Evolutionary conservation across 2,888 invertebrate genomes (phyloP), one percentile per base, ranked within the genome.

Genomic region (Frankliniella intonsa): DNA sequence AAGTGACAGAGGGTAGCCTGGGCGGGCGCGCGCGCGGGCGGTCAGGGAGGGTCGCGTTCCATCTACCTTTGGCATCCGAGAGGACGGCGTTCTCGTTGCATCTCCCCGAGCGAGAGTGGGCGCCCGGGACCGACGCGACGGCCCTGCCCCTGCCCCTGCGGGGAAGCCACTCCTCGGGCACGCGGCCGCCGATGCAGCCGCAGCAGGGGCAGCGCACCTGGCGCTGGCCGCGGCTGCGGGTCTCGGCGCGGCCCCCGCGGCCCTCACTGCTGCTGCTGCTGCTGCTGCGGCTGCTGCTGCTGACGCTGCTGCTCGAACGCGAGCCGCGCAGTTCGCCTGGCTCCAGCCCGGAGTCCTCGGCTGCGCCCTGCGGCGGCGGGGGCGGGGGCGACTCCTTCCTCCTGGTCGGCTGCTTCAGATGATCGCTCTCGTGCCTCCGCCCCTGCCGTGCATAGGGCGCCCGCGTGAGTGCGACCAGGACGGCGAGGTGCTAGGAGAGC

Each of bases 271-370:
- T 22, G 22, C 69, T 69, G 69, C 69, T 69, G 22, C 69, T 69
- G 69, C 69, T 69, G 69, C 69, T 69, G 69, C 69, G n/a, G 7
- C 69, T 69, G 9, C 22, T 69, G 69, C 69, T 69, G 69, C 22
- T 69, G 69, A 22, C 22, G 0, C 69, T 69, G 9, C 22, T 69
- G 69, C 22, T 22, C 7, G 69, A 11, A 38, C 38, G 38, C 38
- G 38, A 38, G 38, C 38, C 2, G 69, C 69, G n/a, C 0, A 69
- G 0, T 22, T 69, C 69, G 22, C 69, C 69, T 0, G 69, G 22
- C 69, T 69, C 69, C 69, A 22, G 69, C 22, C 17, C 69, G 8
- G 22, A n/a, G 22, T 11, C 8, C 0, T 65, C 65, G 9, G 65
- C 19, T 22, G 11, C 22, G 69, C 22, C 22, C 22, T 0, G 69